A percentile compares a stretch with the other conserved stretches of the same genome.
These are phyloP conservation scores for Himalopsyche anomala DNA, from an alignment of 2,888 invertebrate genomes.

Conservation along the genomic window DNA sequence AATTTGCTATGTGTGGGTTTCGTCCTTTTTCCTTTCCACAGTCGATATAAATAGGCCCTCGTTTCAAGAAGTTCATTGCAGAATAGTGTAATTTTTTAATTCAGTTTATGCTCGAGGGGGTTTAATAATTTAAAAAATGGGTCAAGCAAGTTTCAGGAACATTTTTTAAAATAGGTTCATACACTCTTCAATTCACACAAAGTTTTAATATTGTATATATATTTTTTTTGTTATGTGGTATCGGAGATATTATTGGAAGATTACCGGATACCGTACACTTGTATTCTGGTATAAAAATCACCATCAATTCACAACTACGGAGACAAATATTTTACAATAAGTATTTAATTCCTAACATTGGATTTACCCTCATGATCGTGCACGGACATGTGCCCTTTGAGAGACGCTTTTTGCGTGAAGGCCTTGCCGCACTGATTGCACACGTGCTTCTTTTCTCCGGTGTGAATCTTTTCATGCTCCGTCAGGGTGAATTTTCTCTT, in stretches of 20 bases:
- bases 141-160: too few relatives aligned
- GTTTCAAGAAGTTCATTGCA: too few relatives aligned
- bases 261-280: background rate
- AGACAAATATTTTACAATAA: background rate
- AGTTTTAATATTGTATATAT: too few relatives aligned
- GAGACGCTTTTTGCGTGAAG: conserved; percentile 52
- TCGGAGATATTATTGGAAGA: too few relatives aligned
- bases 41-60: too few relatives aligned
- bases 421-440: conserved; percentile 48
- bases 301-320: background rate
- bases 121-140: background rate
- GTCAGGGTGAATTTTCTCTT: conserved; percentile 45
- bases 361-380: conserved; percentile 3
- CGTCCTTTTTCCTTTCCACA: too few relatives aligned
- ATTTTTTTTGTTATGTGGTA: too few relatives aligned
- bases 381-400: conserved; percentile 45
- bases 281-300: background rate
- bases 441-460: conserved; percentile 44
- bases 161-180: too few relatives aligned
- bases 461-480: conserved; percentile 57
- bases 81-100: too few relatives aligned
- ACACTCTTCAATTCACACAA: background rate
- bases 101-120: too few relatives aligned
- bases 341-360: background rate
- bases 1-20: too few relatives aligned